Evolutionary conservation across 2,888 invertebrate species (phyloP).

Genomic region (Gandaritis pyraliata): DNA sequence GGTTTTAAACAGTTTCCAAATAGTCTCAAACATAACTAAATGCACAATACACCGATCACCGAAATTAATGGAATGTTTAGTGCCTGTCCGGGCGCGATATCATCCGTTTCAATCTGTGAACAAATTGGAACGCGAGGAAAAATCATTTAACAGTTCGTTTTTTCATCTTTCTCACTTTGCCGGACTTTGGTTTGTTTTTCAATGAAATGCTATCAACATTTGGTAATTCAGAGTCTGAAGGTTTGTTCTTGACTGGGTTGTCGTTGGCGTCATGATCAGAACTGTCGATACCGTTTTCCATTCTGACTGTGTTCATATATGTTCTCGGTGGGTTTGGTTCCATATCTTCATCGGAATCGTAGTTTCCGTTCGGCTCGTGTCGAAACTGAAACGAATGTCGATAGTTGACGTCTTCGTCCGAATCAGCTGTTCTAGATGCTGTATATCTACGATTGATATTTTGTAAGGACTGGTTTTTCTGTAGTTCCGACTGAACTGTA

Average conservation of each 20-base stretch:
- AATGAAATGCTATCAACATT: slow-evolving; percentile 72
- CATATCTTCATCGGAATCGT: slow-evolving; percentile 71
- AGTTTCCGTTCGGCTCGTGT: slow-evolving; percentile 70
- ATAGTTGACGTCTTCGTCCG: slow-evolving; percentile 70
- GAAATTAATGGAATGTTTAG: slow-evolving; percentile 65
- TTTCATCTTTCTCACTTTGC: slow-evolving; percentile 70
- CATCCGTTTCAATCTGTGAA: slow-evolving; percentile 67
- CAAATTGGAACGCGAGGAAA: slow-evolving; percentile 73
- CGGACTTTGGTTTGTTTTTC: slow-evolving; percentile 62
- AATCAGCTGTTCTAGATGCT: slow-evolving; percentile 57
- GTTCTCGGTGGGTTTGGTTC: slow-evolving; percentile 54
- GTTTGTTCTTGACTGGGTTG: slow-evolving; percentile 53
- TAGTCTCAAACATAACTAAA: slow-evolving; percentile 50
- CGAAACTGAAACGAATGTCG: slow-evolving; percentile 59
- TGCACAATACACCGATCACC: slow-evolving; percentile 72
- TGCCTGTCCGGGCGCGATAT: slow-evolving; percentile 49
- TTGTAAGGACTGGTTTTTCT: slow-evolving; percentile 78
- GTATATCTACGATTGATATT: slow-evolving; percentile 67
- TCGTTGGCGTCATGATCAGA: slow-evolving; percentile 75
- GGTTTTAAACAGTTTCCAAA: slow-evolving; percentile 9
- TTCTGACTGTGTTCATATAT: slow-evolving; percentile 55
- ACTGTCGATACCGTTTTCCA: slow-evolving; percentile 73
- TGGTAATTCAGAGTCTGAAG: slow-evolving; percentile 62
- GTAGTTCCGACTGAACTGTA: slow-evolving; percentile 61
- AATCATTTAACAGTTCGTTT: slow-evolving; percentile 80